phyloP scores from a whole-genome alignment of 1,140 invertebrate species.

The Ectropis grisescens region DNA sequence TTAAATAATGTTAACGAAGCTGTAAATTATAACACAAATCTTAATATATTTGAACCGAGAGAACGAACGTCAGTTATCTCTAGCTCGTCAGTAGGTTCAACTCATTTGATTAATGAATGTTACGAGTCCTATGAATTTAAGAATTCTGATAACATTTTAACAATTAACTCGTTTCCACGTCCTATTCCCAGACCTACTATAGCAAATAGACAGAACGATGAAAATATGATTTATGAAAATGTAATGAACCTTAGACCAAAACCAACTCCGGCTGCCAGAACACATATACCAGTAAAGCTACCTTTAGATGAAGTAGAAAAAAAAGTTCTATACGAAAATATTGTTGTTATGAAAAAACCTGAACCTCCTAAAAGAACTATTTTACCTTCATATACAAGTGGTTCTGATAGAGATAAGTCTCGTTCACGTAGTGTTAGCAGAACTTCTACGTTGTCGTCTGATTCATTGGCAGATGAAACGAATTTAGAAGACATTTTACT shows the following conservation, averaged over 20 bases:
- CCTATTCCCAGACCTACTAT: slow-evolving; percentile 35
- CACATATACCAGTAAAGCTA: slow-evolving; percentile 33
- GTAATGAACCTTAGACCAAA: slow-evolving; percentile 23
- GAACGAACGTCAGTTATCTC: slow-evolving; percentile 27
- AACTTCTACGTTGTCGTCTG: slow-evolving; percentile 47
- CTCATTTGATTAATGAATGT: slow-evolving; percentile 47
- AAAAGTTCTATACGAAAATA: slow-evolving; percentile 42
- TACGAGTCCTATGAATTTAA: slow-evolving; percentile 53
- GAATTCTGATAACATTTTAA: slow-evolving; percentile 8
- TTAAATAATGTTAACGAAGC: slow-evolving; percentile 23
- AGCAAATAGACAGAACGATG: slow-evolving; percentile 9
- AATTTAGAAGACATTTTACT: slow-evolving; percentile 60
- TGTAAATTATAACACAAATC: slow-evolving; percentile 27
- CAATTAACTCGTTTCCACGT: slow-evolving; percentile 21
- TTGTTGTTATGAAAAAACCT: slow-evolving; percentile 25
- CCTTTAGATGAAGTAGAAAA: slow-evolving; percentile 19
- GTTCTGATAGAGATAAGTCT: slow-evolving; percentile 10
- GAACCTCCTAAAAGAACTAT: slow-evolving; percentile 34
- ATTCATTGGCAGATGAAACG: slow-evolving; percentile 57
- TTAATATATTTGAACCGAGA: slow-evolving; percentile 50
- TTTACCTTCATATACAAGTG: slow-evolving; percentile 10
- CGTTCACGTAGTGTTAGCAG: slow-evolving; percentile 31
- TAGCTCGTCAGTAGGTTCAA: slow-evolving; percentile 33
- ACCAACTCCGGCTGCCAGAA: slow-evolving; percentile 47
- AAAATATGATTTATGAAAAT: slow-evolving; percentile 50